phyloP scores from a whole-genome alignment of 2,888 invertebrate species.

The Athalia circularis region DNA sequence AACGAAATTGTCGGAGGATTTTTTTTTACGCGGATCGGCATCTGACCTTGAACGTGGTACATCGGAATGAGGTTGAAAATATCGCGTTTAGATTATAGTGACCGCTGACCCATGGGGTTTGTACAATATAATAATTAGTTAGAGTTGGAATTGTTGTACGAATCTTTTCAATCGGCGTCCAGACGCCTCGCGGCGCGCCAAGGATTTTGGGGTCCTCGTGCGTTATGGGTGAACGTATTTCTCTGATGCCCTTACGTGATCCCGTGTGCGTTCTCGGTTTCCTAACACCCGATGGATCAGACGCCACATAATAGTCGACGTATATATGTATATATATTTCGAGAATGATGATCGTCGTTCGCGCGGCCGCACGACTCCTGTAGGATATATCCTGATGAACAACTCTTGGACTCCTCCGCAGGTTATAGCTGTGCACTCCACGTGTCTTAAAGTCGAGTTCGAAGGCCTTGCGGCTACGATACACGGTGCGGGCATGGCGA shows the following conservation, averaged over 20 bases:
- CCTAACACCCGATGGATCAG: constrained; percentile 1
- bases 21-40: no score
- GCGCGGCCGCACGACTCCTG: no score
- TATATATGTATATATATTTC: no score
- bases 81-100: no score
- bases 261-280: neutral
- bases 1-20: no score
- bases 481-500: constrained; percentile 8
- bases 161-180: neutral
- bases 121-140: no score
- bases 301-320: constrained; percentile 39
- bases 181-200: constrained; percentile 1
- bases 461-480: constrained; percentile 37
- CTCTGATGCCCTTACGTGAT: neutral
- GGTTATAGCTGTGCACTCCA: neutral
- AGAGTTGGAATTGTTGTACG: no score
- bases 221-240: neutral
- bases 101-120: no score
- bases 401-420: neutral
- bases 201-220: constrained; percentile 2
- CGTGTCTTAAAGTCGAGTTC: neutral
- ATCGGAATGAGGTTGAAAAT: no score
- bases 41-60: no score
- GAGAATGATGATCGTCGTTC: no score
- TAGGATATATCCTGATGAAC: no score